Evolutionary conservation across 2,888 invertebrate species (phyloP), one percentile per base, ranked within the genome.

Genomic region (Aphrophora alni): DNA sequence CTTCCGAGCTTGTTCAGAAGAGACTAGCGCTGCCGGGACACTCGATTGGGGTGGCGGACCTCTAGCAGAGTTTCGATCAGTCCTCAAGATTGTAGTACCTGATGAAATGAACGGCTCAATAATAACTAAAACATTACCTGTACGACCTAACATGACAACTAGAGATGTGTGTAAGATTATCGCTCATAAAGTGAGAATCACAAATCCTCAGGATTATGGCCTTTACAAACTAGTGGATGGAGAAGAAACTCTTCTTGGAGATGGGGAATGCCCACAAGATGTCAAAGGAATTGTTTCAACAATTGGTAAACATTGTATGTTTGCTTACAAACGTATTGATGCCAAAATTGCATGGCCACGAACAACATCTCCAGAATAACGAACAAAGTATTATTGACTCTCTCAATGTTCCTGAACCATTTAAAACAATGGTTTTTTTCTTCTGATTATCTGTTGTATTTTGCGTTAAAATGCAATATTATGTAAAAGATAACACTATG

Each of bases 281-380:
- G 93, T 97, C 68, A 93, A 95, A 88, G 93, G 92, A 85, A 89
- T 89, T 82, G 87, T 90, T 44, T 85, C 87, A 59, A 86, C 87
- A 25, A 87, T 88, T 24, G 94, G 93, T 78, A 94, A 94, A 87
- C 95, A 97, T 87, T 97, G 96, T 89, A 95, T 97, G 88, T 92
- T 98, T 88, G 98, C 97, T 24, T 98, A 97, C 90, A 98, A 98
- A 89, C 91, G 98, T 83, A 95, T 96, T 88, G 98, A 98, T 87
- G 98, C 98, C 33, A 98, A 98, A 90, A 98, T 98, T 85, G 98
- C 98, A 81, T 98, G 98, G 98, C 98, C 98, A 80, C 92, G 92
- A 84, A 89, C 89, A 69, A 84, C 85, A 51, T 83, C 84, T 59
- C 82, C 81, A 8, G 78, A 81, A 24, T 81, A 78, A 71, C 10